Evolutionary conservation across 2,797 vertebrate genomes (phyloP).

Genomic region (Pseudochromis fuscus): DNA sequence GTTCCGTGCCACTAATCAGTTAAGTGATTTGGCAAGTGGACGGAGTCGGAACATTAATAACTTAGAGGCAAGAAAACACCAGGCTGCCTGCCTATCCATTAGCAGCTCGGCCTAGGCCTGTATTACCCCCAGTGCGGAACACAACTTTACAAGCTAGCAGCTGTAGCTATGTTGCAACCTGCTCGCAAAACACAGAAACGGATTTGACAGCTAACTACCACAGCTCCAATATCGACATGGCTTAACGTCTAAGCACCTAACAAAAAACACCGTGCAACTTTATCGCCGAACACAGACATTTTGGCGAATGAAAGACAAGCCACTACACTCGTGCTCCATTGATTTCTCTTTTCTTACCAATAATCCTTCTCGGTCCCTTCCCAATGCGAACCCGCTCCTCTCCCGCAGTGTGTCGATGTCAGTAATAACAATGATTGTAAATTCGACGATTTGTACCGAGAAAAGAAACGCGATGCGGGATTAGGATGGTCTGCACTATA

Average conservation of each 20-base stretch:
- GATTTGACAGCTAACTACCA: slow-evolving; percentile 43
- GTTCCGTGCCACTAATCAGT: slow-evolving; percentile 55
- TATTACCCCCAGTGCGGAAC: slow-evolving; percentile 68
- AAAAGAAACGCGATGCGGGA: slow-evolving; percentile 53
- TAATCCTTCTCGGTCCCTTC: slow-evolving; percentile 89
- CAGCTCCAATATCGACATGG: rapidly evolving
- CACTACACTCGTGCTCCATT: slow-evolving; percentile 78
- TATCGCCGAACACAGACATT: neutral
- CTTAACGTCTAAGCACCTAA: neutral
- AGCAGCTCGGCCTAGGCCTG: slow-evolving; percentile 74
- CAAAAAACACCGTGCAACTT: neutral
- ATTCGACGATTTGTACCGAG: slow-evolving; percentile 41
- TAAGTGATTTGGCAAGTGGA: slow-evolving; percentile 66
- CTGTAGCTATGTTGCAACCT: slow-evolving; percentile 54
- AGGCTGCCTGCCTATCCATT: slow-evolving; percentile 53
- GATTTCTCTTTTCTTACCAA: slow-evolving; percentile 86
- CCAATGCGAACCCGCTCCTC: slow-evolving; percentile 87
- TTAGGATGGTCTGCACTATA: slow-evolving; percentile 74
- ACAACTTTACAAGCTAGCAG: slow-evolving; percentile 79
- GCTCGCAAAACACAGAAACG: slow-evolving; percentile 23
- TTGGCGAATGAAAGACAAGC: slow-evolving; percentile 58
- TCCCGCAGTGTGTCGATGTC: slow-evolving; percentile 70
- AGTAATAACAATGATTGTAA: slow-evolving; percentile 59
- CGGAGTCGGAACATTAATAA: slow-evolving; percentile 74
- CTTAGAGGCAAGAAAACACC: slow-evolving; percentile 70